phyloP scores from a whole-genome alignment of 2,113 vertebrate genomes.

The Sapayoa aenigma region DNA sequence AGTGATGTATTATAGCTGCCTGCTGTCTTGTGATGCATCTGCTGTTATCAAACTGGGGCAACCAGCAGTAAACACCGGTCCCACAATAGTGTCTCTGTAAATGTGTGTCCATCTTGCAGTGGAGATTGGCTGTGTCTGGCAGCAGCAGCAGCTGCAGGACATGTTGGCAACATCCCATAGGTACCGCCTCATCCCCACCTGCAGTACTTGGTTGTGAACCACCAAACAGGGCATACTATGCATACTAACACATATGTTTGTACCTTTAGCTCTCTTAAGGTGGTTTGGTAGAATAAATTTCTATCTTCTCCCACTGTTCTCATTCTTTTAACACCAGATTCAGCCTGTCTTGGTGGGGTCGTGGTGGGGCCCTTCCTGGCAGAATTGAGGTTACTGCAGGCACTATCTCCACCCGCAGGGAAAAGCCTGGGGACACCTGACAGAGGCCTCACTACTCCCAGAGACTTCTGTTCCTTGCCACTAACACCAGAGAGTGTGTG shows the following conservation, averaged over 20 bases:
- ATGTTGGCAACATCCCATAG: fast-evolving
- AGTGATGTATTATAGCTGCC: neutral
- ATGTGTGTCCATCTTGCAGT: fast-evolving
- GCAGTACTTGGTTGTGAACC: neutral
- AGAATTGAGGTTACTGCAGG: neutral
- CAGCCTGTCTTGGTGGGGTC: neutral
- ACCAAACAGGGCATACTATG: no score
- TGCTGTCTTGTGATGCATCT: neutral
- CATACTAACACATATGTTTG: neutral
- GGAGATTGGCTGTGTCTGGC: neutral
- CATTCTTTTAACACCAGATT: neutral
- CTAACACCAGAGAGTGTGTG: neutral
- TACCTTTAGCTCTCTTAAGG: neutral
- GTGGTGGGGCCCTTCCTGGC: neutral
- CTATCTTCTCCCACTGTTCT: neutral
- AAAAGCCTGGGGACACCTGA: neutral
- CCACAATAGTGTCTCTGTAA: neutral
- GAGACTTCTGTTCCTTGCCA: neutral
- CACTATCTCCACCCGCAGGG: neutral
- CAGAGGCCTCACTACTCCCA: neutral
- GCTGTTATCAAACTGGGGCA: neutral
- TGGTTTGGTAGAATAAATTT: neutral
- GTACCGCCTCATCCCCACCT: neutral
- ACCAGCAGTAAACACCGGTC: neutral
- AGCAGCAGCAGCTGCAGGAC: neutral